These are phyloP conservation scores for Isichthys henryi DNA, from an alignment of 2,113 vertebrate genomes.

Conservation along the genomic window DNA sequence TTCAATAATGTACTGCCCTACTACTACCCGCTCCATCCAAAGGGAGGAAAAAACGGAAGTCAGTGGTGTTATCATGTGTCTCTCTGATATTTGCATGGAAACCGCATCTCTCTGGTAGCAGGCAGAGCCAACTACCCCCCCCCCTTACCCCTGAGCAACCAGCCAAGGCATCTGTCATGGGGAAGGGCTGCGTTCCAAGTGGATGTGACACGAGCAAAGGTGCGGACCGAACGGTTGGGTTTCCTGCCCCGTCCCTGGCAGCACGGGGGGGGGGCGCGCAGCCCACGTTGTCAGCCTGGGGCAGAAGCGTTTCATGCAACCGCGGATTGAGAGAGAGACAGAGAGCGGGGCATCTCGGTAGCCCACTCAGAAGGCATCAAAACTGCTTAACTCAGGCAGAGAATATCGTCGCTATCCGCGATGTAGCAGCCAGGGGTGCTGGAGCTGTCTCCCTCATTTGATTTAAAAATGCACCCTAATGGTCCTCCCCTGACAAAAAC, in stretches of 20 bases:
- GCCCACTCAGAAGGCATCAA: not conserved
- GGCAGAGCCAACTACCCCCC: not conserved
- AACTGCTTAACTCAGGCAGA: not conserved
- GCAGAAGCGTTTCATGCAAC: not conserved
- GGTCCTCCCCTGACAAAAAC: not conserved
- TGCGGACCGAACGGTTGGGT: not conserved
- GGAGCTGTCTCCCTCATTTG: not conserved
- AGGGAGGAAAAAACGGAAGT: not conserved
- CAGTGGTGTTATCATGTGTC: not conserved
- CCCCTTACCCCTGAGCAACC: not conserved
- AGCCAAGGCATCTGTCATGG: not conserved
- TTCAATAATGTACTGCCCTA: not conserved
- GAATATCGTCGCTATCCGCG: not conserved
- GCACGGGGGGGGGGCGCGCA: not conserved
- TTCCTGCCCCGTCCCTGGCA: not conserved
- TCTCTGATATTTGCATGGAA: not conserved
- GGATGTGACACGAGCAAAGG: not conserved
- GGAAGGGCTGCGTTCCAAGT: not conserved
- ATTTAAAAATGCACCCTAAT: constrained; percentile 1
- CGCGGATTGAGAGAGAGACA: not conserved
- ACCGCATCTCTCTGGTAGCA: not conserved
- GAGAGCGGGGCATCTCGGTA: not conserved
- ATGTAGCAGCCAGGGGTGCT: not conserved
- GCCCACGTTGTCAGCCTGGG: not conserved
- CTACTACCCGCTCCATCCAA: not conserved